A percentile compares a stretch with the other conserved stretches of the same genome.
These are phyloP conservation scores for Latrodectus elegans DNA, from an alignment of 2,888 invertebrate genomes.

Conservation along the genomic window DNA sequence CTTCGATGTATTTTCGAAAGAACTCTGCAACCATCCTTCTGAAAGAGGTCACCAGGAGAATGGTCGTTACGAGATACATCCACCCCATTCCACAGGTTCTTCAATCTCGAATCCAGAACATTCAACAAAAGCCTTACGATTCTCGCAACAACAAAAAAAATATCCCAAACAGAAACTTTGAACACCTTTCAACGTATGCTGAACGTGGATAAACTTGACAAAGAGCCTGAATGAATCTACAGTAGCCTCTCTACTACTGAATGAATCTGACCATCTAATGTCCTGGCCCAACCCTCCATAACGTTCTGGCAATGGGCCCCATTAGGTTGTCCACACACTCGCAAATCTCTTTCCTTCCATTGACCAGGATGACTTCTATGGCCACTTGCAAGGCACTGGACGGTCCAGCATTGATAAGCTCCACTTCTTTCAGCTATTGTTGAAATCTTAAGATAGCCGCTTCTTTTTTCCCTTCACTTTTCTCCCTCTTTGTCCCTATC, in stretches of 20 bases:
- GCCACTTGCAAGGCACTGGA: constrained; percentile 14
- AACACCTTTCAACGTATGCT: no score
- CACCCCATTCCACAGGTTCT: no score
- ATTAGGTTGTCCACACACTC: constrained; percentile 53
- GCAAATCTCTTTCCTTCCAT: constrained; percentile 44
- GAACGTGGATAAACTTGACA: constrained; percentile 5
- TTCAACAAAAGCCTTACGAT: no score
- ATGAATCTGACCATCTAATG: constrained; percentile 64
- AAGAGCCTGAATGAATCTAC: constrained; percentile 14
- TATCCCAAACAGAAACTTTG: no score
- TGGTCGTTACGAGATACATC: no score
- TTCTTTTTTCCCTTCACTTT: constrained; percentile 13
- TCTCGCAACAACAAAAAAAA: no score
- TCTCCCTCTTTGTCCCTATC: constrained; percentile 21
- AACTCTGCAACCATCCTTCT: no score
- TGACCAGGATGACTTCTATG: constrained; percentile 44
- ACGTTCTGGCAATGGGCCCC: constrained; percentile 45
- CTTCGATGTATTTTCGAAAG: no score
- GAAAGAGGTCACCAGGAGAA: no score
- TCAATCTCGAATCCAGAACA: no score
- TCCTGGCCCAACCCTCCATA: constrained; percentile 33
- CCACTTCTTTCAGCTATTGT: constrained; percentile 36
- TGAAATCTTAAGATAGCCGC: constrained; percentile 2
- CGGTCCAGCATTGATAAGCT: constrained; percentile 30
- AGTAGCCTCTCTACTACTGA: constrained; percentile 4